Percentiles rank a stretch among this genome's conserved stretches.
phyloP scores from a whole-genome alignment of 2,888 invertebrate genomes.

The Synanthedon vespiformis region DNA sequence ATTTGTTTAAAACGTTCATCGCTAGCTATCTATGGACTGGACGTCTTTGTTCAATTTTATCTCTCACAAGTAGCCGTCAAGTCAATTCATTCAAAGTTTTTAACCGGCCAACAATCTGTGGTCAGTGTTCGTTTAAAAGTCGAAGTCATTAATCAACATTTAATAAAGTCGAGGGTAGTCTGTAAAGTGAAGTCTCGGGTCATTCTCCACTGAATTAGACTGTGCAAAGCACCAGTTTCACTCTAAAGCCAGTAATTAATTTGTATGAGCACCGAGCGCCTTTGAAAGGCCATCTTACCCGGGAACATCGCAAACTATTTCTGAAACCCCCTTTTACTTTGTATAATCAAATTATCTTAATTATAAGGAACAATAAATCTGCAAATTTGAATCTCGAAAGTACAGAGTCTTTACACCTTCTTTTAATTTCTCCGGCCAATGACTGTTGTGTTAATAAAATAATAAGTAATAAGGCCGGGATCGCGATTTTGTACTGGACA shows the following conservation, averaged over 20 bases:
- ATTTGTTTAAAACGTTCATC: too few species aligned
- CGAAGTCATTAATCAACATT: slow-evolving; percentile 1
- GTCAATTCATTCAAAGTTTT: slow-evolving; percentile 1
- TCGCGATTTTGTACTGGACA: too few species aligned
- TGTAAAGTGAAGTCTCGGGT: slow-evolving; percentile 8
- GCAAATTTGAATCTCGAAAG: too few species aligned
- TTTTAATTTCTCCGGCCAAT: too few species aligned
- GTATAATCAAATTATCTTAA: too few species aligned
- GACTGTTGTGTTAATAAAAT: too few species aligned
- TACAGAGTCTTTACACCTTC: too few species aligned
- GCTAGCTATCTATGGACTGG: too few species aligned
- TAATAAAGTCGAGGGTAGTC: slow-evolving; percentile 13
- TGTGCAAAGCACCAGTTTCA: slow-evolving; percentile 25
- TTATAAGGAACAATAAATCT: too few species aligned
- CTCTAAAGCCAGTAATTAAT: slow-evolving; percentile 44
- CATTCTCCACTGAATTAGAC: slow-evolving; percentile 30
- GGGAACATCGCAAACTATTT: neutral
- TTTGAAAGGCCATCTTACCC: neutral
- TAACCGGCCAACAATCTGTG: neutral
- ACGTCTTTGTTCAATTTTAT: too few species aligned
- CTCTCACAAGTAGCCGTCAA: neutral
- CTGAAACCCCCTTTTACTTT: neutral
- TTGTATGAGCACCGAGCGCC: slow-evolving; percentile 21
- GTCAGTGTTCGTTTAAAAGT: neutral
- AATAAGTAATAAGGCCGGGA: too few species aligned